A percentile compares a stretch with the other conserved stretches of the same genome.
Evolutionary conservation across 2,888 invertebrate genomes (phyloP).

Genomic region (Hyposoter dolosus): DNA sequence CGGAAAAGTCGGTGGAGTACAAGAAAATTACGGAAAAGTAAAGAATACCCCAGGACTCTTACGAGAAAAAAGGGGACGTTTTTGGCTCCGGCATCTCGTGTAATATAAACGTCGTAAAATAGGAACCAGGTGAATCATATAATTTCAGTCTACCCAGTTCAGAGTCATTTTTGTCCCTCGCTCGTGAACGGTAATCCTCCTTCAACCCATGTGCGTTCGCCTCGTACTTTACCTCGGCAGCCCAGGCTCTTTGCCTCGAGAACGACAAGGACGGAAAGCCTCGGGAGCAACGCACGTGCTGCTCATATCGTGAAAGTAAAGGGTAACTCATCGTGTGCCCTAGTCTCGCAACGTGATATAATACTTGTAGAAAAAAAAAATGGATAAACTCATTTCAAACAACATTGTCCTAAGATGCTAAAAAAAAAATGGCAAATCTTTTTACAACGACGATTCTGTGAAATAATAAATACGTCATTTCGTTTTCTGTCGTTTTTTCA

Average conservation of each 20-base stretch:
- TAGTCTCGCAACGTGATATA: slow-evolving; percentile 52
- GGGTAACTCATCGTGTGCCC: slow-evolving; percentile 49
- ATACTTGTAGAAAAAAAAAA: slow-evolving; percentile 37
- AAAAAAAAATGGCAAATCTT: not conserved
- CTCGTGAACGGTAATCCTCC: slow-evolving; percentile 46
- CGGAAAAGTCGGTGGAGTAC: slow-evolving; percentile 17
- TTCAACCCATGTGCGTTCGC: slow-evolving; percentile 34
- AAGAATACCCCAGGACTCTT: slow-evolving; percentile 2
- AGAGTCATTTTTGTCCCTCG: slow-evolving; percentile 78
- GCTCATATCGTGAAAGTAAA: slow-evolving; percentile 78
- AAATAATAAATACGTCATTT: no score
- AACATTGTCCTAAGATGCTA: not conserved
- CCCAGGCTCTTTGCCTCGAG: slow-evolving; percentile 16
- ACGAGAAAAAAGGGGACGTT: slow-evolving; percentile 9
- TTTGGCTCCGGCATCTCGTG: slow-evolving; percentile 72
- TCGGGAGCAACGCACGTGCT: slow-evolving; percentile 76
- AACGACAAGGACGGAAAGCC: slow-evolving; percentile 50
- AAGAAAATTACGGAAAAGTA: slow-evolving; percentile 22
- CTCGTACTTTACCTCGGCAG: slow-evolving; percentile 46
- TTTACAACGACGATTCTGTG: no score
- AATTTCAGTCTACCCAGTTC: slow-evolving; percentile 80
- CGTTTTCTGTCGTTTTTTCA: no score
- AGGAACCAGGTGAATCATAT: slow-evolving; percentile 85
- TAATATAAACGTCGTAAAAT: slow-evolving; percentile 85
- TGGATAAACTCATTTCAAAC: not conserved